These are phyloP conservation scores for Drosophila suboccidentalis DNA, from an alignment of 2,888 invertebrate species.

Conservation along the genomic window DNA sequence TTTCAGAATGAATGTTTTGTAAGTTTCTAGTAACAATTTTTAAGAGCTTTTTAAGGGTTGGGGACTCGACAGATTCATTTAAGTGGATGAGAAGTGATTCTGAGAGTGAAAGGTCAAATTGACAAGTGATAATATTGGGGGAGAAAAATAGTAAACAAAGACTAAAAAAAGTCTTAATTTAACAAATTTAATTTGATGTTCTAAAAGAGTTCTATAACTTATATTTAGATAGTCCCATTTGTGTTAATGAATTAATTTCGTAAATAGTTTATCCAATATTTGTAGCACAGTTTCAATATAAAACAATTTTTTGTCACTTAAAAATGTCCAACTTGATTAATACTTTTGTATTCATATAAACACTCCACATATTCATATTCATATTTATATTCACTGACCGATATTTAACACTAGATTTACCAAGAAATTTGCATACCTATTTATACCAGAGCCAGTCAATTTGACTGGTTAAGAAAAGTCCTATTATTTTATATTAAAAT, in stretches of 20 bases:
- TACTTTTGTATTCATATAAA: neutral
- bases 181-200: neutral
- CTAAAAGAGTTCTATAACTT: neutral
- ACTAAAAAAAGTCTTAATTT: neutral
- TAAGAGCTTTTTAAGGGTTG: neutral
- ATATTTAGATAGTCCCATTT: neutral
- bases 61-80: conserved; percentile 23
- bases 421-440: too few relatives aligned
- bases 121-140: neutral
- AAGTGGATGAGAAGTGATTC: conserved; percentile 24
- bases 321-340: neutral
- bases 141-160: neutral
- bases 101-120: conserved; percentile 60
- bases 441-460: too few relatives aligned
- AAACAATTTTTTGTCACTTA: conserved; percentile 15
- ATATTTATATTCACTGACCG: conserved; percentile 13
- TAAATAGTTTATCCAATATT: conserved; percentile 4
- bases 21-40: neutral
- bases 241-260: neutral
- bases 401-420: too few relatives aligned
- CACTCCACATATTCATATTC: conserved; percentile 4
- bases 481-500: too few relatives aligned
- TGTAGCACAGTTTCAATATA: conserved; percentile 2
- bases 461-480: too few relatives aligned
- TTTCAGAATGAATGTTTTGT: conserved; percentile 4